phyloP scores from a whole-genome alignment of 2,113 vertebrate genomes.

The Burhinus oedicnemus region DNA sequence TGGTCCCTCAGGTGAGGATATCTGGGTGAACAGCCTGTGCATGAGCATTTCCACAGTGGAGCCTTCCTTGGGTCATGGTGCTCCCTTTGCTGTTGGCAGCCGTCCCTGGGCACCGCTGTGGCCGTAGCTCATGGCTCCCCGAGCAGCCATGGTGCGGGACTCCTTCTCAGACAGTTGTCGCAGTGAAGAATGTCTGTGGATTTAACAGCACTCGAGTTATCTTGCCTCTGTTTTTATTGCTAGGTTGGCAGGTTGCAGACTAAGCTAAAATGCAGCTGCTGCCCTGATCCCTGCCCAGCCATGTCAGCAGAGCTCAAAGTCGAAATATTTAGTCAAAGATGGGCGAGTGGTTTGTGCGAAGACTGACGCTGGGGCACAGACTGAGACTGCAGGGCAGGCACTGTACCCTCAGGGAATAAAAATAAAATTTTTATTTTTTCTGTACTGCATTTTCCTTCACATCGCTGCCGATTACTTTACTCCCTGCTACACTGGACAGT shows the following conservation, averaged over 20 bases:
- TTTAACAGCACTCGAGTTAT: neutral
- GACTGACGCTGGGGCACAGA: neutral
- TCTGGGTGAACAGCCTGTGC: neutral
- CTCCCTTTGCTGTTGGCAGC: neutral
- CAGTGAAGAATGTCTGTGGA: neutral
- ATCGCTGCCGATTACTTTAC: neutral
- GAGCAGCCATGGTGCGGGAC: neutral
- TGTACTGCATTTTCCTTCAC: neutral
- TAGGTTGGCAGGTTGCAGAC: neutral
- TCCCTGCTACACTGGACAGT: neutral
- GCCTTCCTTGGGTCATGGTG: neutral
- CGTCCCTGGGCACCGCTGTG: neutral
- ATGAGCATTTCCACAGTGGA: neutral
- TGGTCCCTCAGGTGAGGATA: neutral
- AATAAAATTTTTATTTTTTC: neutral
- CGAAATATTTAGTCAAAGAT: neutral
- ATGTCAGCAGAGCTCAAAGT: neutral
- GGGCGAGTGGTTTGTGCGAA: neutral
- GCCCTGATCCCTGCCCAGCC: neutral
- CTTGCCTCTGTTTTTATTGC: neutral
- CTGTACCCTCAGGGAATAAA: neutral
- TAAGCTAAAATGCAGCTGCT: neutral
- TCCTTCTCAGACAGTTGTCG: neutral
- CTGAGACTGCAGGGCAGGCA: neutral
- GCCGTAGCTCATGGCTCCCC: fast-evolving